A percentile compares a stretch with the other conserved stretches of the same genome.
Conservation (phyloP, 2,797 vertebrate species). For the Prionace glauca region DNA sequence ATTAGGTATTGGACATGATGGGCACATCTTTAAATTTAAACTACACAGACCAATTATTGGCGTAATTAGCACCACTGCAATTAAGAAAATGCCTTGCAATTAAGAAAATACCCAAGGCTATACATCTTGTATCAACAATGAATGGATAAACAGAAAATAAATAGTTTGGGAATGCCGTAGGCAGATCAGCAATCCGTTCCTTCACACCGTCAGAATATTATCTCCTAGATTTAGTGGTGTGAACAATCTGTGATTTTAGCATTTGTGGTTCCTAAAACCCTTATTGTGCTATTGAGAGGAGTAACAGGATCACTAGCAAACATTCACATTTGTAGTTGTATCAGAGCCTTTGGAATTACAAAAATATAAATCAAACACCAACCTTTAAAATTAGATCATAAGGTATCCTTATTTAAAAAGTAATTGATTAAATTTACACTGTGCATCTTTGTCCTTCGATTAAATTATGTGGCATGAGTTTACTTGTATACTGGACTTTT, state of each 20-base stretch:
- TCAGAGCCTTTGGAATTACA: neutral
- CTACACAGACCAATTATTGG: neutral
- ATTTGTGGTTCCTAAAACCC: neutral
- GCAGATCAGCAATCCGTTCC: neutral
- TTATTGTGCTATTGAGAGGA: neutral
- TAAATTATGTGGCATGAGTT: neutral
- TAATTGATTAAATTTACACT: neutral
- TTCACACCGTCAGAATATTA: neutral
- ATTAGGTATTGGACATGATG: neutral
- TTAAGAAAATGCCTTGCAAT: neutral
- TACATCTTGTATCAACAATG: neutral
- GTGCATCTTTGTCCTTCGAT: neutral
- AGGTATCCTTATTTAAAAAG: neutral
- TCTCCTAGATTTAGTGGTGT: neutral
- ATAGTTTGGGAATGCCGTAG: neutral
- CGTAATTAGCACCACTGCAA: neutral
- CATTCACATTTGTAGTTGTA: neutral
- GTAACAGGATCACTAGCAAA: neutral
- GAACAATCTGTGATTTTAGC: neutral
- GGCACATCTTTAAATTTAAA: neutral
- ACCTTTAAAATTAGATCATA: neutral
- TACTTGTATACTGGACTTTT: neutral
- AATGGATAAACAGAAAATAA: neutral
- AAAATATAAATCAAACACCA: neutral
- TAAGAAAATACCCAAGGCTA: neutral